A percentile compares a stretch with the other conserved stretches of the same genome.
These are phyloP conservation scores for Acanthosepion esculentum DNA, from an alignment of 2,888 invertebrate genomes.

Conservation along the genomic window DNA sequence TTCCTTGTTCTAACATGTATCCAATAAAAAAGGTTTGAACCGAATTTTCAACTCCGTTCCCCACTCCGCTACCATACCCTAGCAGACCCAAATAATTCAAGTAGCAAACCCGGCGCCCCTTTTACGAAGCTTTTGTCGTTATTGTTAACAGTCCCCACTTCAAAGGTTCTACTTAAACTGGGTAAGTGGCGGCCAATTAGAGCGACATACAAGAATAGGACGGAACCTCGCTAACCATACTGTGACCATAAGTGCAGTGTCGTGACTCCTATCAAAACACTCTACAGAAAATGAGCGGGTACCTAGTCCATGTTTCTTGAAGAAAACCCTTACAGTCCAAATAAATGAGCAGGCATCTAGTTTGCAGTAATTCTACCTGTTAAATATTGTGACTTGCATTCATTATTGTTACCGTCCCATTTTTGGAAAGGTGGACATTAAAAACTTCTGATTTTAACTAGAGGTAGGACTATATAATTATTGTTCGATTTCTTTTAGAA, in stretches of 20 bases:
- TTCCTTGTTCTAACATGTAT: background rate
- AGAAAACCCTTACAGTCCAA: no score
- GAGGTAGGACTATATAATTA: no score
- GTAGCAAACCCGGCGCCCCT: background rate
- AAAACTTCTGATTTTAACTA: no score
- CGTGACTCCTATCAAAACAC: slow-evolving; percentile 13
- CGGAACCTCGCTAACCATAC: background rate
- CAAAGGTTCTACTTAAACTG: background rate
- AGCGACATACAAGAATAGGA: background rate
- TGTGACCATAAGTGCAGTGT: background rate
- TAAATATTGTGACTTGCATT: no score
- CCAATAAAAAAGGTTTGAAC: slow-evolving; percentile 17
- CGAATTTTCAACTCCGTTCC: background rate
- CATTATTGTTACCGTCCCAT: no score
- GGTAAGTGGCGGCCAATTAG: slow-evolving; percentile 8
- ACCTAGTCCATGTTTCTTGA: no score
- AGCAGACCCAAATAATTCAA: slow-evolving; percentile 14
- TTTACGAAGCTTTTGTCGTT: background rate
- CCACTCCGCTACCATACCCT: background rate
- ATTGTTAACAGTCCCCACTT: background rate
- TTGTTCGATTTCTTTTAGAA: no score
- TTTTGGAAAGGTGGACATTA: no score
- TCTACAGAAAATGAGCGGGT: background rate
- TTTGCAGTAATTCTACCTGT: no score
- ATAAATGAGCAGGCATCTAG: no score